phyloP scores from a whole-genome alignment of 2,888 invertebrate genomes.

The Bombylius major region DNA sequence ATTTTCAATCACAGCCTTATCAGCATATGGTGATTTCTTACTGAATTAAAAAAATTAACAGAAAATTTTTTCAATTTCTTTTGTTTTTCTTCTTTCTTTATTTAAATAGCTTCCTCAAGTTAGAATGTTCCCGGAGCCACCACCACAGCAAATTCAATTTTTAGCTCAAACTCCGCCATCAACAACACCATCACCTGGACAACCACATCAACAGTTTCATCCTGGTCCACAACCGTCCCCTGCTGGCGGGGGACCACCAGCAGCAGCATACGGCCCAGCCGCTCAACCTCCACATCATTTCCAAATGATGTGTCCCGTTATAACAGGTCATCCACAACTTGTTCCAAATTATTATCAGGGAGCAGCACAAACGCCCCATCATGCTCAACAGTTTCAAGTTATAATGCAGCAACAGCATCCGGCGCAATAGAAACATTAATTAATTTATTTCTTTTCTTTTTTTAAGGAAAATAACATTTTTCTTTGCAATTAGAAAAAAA shows the following conservation, averaged over 20 bases:
- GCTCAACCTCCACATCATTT: conserved; percentile 41
- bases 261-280: conserved; percentile 26
- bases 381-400: conserved; percentile 32
- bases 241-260: conserved; percentile 43
- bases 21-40: conserved; percentile 37
- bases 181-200: conserved; percentile 43
- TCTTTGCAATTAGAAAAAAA: too few relatives aligned
- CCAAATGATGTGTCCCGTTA: conserved; percentile 47
- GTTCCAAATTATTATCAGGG: conserved; percentile 31
- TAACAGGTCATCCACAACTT: conserved; percentile 35
- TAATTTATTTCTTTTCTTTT: too few relatives aligned
- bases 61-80: not conserved
- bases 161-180: conserved; percentile 43
- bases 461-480: too few relatives aligned
- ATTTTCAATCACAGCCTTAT: conserved; percentile 38
- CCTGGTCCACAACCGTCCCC: conserved; percentile 46
- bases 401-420: conserved; percentile 34
- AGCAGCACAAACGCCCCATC: conserved; percentile 32
- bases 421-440: conserved; percentile 13
- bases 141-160: conserved; percentile 43
- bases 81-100: not conserved
- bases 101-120: conserved; percentile 30
- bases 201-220: conserved; percentile 45
- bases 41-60: not conserved
- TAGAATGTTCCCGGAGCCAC: conserved; percentile 55